These are phyloP conservation scores for Melitaea athalia DNA, from an alignment of 2,888 invertebrate species.

Conservation along the genomic window DNA sequence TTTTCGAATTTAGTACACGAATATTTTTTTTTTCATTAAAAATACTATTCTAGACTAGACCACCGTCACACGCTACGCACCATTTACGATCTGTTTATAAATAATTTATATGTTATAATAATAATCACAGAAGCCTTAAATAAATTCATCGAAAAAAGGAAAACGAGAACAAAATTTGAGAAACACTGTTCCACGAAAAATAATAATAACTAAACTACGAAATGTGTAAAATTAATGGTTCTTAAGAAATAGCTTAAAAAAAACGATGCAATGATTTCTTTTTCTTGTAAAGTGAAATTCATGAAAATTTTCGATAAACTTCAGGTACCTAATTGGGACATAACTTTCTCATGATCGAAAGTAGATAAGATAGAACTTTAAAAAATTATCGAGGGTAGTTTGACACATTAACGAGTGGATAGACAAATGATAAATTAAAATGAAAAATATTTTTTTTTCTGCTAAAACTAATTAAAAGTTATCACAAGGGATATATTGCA, in stretches of 20 bases:
- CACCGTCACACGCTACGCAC: constrained; percentile 60
- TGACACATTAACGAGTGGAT: constrained; percentile 47
- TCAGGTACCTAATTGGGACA: constrained; percentile 78
- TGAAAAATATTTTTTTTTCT: constrained; percentile 31
- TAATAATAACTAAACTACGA: constrained; percentile 47
- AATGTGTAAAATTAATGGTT: constrained; percentile 42
- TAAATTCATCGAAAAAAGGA: constrained; percentile 51
- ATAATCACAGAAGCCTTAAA: constrained; percentile 67
- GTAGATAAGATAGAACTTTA: constrained; percentile 25
- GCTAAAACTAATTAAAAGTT: constrained; percentile 48
- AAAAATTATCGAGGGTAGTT: constrained; percentile 37
- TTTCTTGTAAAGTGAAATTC: constrained; percentile 38
- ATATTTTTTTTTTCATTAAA: constrained; percentile 54
- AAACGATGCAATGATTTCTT: constrained; percentile 42
- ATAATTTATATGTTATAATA: constrained; percentile 51
- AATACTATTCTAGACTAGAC: constrained; percentile 76
- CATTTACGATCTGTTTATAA: constrained; percentile 52
- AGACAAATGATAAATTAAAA: constrained; percentile 32
- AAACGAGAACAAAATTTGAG: constrained; percentile 70
- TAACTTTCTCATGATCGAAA: constrained; percentile 14
- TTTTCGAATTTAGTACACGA: constrained; percentile 71
- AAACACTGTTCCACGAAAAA: constrained; percentile 75
- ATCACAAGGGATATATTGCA: constrained; percentile 63
- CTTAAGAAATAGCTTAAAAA: constrained; percentile 44
- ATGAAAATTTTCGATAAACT: constrained; percentile 57